Conservation (phyloP, 2,113 vertebrate genomes). For the Aptenodytes patagonicus region DNA sequence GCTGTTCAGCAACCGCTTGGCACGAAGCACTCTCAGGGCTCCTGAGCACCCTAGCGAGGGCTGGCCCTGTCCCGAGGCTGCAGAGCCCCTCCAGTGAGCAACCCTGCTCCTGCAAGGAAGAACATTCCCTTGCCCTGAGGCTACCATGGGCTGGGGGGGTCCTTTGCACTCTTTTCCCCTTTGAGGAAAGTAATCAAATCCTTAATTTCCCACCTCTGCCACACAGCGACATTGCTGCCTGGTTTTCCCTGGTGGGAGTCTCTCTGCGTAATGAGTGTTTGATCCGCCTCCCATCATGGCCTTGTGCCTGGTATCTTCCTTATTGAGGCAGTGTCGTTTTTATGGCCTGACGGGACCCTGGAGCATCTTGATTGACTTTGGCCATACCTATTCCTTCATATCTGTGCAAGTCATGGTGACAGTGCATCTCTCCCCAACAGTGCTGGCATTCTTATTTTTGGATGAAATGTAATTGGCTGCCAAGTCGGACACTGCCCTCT, state of each 20-base stretch:
- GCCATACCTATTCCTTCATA: not conserved
- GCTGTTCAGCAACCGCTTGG: not conserved
- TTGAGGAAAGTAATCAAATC: not conserved
- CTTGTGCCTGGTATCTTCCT: not conserved
- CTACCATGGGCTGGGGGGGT: not conserved
- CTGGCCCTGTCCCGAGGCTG: not conserved
- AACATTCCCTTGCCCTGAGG: not conserved
- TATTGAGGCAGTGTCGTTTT: fast-evolving
- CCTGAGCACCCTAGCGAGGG: not conserved
- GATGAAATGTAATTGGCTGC: not conserved
- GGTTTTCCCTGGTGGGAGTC: not conserved
- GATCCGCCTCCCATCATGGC: no score
- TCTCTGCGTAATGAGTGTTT: not conserved
- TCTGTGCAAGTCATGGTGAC: not conserved
- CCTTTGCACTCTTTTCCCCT: not conserved
- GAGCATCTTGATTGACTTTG: not conserved
- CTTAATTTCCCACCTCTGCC: not conserved
- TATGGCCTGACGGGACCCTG: not conserved
- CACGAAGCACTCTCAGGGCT: fast-evolving
- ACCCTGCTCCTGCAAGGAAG: not conserved
- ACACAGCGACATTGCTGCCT: not conserved
- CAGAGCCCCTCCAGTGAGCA: not conserved
- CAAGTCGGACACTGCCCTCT: not conserved
- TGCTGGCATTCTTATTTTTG: not conserved
- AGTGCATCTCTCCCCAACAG: not conserved